Evolutionary conservation across 2,888 invertebrate genomes (phyloP), one percentile per base, ranked within the genome.

Genomic region (Pammene aurita): DNA sequence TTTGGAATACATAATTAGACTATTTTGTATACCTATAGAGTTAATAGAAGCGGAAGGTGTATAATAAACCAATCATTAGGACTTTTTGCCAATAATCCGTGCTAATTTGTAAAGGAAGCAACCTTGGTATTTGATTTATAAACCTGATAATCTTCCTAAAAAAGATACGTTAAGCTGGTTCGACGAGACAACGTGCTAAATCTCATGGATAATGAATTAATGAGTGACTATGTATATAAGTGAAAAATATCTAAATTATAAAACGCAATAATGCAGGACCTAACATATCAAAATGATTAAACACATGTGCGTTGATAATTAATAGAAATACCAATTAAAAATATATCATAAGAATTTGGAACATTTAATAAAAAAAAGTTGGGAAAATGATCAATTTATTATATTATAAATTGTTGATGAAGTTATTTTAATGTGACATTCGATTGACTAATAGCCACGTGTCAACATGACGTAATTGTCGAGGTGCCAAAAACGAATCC

Each of bases 71-170:
- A 9, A 44, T 58, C 34, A 44, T 44, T 57, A 57, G 41, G 16
- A 58, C 7, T 58, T 58, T 26, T 34, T 58, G 26, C 11, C 2
- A 26, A 58, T 44, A 44, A 44, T 34, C 42, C 4, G 34, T 13
- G n/a, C 58, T 58, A 14, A 34, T 44, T n/a, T 26, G 42, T 34
- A 16, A n/a, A 56, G 18, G 16, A 57, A 1, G 26, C 10, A 34
- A 44, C 58, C 58, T 58, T 58, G 34, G 18, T 13, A 7, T 11
- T 1, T 52, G 42, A 46, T 18, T 58, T 58, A 58, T 41, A 44
- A 58, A 44, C 26, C 58, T 44, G 44, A 58, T 58, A 44, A 34
- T 46, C 44, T 14, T 26, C 44, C 34, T 26, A 58, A 58, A 58
- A 14, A 10, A 42, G 26, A 26, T 44, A 10, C 6, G 10, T 44